phyloP scores from a whole-genome alignment of 2,797 vertebrate genomes.

The Antennarius maculatus region DNA sequence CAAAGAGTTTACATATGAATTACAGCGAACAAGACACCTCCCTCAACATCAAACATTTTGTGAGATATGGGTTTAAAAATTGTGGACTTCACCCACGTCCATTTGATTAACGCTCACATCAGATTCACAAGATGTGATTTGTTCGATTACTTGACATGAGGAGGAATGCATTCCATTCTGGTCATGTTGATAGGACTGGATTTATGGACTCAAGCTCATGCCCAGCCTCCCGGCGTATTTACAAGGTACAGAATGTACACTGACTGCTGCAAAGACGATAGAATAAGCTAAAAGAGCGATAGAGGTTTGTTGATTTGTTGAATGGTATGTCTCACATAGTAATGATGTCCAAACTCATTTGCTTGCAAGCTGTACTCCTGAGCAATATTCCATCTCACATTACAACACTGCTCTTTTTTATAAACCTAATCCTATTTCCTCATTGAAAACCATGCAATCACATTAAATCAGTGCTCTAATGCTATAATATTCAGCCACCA shows the following conservation, averaged over 20 bases:
- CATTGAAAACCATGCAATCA: conserved; percentile 46
- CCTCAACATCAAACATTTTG: conserved; percentile 11
- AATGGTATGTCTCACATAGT: neutral
- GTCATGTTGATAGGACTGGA: conserved; percentile 18
- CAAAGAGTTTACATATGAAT: conserved; percentile 1
- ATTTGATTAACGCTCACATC: conserved; percentile 10
- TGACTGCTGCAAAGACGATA: conserved; percentile 4
- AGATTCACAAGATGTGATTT: conserved; percentile 31
- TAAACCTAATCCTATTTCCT: conserved; percentile 32
- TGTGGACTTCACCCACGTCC: neutral
- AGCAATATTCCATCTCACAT: conserved; percentile 3
- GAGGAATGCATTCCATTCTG: conserved; percentile 42
- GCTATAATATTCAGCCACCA: conserved; percentile 32
- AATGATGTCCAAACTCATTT: neutral
- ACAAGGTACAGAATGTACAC: neutral
- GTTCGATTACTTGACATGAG: conserved; percentile 3
- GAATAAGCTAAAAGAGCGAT: neutral
- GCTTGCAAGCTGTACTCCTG: conserved; percentile 4
- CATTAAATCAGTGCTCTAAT: conserved; percentile 43
- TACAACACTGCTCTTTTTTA: conserved; percentile 7
- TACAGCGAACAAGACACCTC: neutral
- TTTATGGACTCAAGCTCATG: conserved; percentile 15
- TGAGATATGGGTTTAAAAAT: neutral
- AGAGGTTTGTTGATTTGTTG: neutral
- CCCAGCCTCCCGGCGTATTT: conserved; percentile 25